Evolutionary conservation across 1,140 invertebrate genomes (phyloP).

Genomic region (Drepana arcuata): DNA sequence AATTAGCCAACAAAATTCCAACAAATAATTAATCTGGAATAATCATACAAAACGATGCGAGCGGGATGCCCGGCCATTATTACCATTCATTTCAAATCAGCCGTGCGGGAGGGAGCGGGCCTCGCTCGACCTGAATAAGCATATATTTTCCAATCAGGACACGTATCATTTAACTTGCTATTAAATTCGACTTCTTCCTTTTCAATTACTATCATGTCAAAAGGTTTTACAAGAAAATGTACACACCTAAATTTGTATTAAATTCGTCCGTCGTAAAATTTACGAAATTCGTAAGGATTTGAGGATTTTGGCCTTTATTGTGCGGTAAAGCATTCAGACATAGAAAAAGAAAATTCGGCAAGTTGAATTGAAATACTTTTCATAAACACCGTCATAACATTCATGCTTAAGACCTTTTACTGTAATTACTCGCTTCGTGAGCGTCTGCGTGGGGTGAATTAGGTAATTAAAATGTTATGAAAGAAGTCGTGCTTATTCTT

Average conservation of each 20-base stretch:
- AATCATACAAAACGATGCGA: conserved; percentile 71
- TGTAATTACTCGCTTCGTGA: conserved; percentile 53
- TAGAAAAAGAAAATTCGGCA: conserved; percentile 44
- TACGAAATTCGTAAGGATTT: neutral
- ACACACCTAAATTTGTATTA: conserved; percentile 17
- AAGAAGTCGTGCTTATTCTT: conserved; percentile 62
- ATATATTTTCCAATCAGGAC: conserved; percentile 71
- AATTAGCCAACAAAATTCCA: conserved; percentile 69
- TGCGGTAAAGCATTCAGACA: conserved; percentile 55
- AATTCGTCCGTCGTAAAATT: conserved; percentile 38
- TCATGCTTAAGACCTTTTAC: conserved; percentile 69
- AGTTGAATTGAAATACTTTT: conserved; percentile 62
- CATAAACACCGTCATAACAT: conserved; percentile 70
- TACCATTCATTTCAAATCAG: conserved; percentile 71
- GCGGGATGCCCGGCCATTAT: conserved; percentile 65
- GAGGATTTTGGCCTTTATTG: conserved; percentile 22
- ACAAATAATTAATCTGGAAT: conserved; percentile 72
- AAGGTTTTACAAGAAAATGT: conserved; percentile 24
- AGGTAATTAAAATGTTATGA: conserved; percentile 65
- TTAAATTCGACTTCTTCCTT: conserved; percentile 70
- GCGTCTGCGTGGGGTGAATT: conserved; percentile 50
- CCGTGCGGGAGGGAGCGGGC: conserved; percentile 48
- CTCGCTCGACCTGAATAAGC: conserved; percentile 63
- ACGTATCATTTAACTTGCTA: conserved; percentile 72
- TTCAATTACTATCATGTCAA: conserved; percentile 63